These are phyloP conservation scores for Drosophila falleni DNA, from an alignment of 2,888 invertebrate species.

Conservation along the genomic window DNA sequence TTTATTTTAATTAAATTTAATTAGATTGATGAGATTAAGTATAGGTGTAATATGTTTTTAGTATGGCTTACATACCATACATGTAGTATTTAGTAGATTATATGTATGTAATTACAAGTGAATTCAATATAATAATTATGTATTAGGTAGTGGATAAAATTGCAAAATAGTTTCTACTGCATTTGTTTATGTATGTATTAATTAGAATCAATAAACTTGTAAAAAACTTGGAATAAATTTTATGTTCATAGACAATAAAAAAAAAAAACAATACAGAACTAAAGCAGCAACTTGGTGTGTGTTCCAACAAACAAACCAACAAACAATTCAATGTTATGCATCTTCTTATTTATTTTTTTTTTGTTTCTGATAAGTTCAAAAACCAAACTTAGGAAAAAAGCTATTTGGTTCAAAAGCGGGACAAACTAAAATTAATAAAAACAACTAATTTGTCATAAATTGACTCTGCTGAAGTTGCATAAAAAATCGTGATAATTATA, in stretches of 20 bases:
- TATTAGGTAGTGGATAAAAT: conserved; percentile 66
- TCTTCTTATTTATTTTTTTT: conserved; percentile 29
- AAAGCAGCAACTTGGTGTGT: conserved; percentile 59
- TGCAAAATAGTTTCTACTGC: conserved; percentile 74
- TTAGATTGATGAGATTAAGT: conserved; percentile 53
- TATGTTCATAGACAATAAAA: conserved; percentile 44
- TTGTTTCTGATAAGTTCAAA: conserved; percentile 36
- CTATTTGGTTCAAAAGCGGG: conserved; percentile 50
- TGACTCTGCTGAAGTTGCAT: conserved; percentile 78
- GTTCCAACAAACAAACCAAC: conserved; percentile 66
- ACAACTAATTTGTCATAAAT: conserved; percentile 37
- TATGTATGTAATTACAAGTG: conserved; percentile 71
- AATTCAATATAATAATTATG: conserved; percentile 57
- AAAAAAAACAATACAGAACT: conserved; percentile 59
- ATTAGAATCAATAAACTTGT: conserved; percentile 53
- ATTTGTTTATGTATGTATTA: conserved; percentile 57
- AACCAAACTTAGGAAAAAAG: conserved; percentile 62
- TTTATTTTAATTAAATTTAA: conserved; percentile 76
- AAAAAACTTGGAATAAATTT: conserved; percentile 45
- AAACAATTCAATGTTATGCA: conserved; percentile 65
- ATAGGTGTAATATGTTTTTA: conserved; percentile 56
- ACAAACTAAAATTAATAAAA: conserved; percentile 53
- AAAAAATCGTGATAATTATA: conserved; percentile 56
- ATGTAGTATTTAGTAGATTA: conserved; percentile 25
- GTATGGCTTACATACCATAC: conserved; percentile 32